Evolutionary conservation across 35 echinoderm and acorn worm genomes (phyloP), one percentile per base, ranked within the genome.

Genomic region (Apostichopus japonicus): DNA sequence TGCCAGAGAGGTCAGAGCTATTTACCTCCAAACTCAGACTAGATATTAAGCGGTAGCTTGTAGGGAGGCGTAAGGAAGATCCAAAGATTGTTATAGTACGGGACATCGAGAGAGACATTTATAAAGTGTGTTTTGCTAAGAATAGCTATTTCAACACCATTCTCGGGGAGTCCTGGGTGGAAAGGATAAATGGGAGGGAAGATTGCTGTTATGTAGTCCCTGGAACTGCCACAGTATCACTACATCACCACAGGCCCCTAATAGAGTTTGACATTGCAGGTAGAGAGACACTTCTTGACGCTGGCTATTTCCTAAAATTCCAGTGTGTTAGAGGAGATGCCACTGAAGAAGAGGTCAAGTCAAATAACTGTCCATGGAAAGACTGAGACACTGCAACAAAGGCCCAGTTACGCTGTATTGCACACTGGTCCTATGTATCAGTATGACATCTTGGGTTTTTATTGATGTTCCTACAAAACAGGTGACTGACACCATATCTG

Each of bases 271-370:
- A 92, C 78, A 23, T 44, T 22, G 24, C 63, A 51, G 91, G 91
- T 44, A 83, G 59, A 52, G 91, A 92, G 79, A 61, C 72, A 22
- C 1, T 57, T 72, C 77, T 53, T 81, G 54, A 92, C 44, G 77
- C 6, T 71, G 91, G 91, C 22, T 82, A 92, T 52, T 84, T 92
- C 67, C 16, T 92, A 25, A 92, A 92, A 65, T 92, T 92, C 54
- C 79, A 84, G 24, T 92, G 77, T 83, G 79, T 92, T 63, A 79
- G 91, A 33, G 91, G 91, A 65, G 91, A 92, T 92, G 91, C 91
- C 24, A 92, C 91, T 23, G 91, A 92, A 84, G 77, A 62, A 92
- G 78, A 92, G 14, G 13, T 92, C 9, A 92, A 92, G n/a, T 65
- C 44, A 83, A 92, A 61, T 14, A 23, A 80, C 54, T 81, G 27